phyloP scores from a whole-genome alignment of 1,140 invertebrate species.

The Lanistes nyassanus region DNA sequence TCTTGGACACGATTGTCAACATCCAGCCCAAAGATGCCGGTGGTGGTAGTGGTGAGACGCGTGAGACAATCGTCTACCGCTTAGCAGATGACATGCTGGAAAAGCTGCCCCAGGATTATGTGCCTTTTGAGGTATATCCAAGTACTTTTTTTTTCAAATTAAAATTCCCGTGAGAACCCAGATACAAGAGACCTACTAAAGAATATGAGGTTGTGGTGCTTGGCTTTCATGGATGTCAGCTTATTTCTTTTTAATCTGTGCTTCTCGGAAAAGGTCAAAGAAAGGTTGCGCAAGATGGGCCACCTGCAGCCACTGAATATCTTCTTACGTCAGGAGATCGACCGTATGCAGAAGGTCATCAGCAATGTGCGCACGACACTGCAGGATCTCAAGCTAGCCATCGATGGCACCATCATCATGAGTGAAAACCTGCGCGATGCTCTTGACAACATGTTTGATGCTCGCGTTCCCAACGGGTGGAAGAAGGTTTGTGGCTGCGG shows the following conservation, averaged over 20 bases:
- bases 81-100: constrained; percentile 94
- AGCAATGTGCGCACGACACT: constrained; percentile 81
- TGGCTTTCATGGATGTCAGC: background rate
- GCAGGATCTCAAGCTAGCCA: constrained; percentile 91
- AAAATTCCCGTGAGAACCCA: background rate
- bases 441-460: constrained; percentile 96
- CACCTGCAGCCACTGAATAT: constrained; percentile 77
- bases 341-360: constrained; percentile 91
- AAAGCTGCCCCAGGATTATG: constrained; percentile 90
- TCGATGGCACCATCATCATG: constrained; percentile 98
- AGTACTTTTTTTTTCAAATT: background rate
- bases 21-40: constrained; percentile 94
- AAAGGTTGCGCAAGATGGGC: constrained; percentile 66
- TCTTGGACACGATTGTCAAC: constrained; percentile 91
- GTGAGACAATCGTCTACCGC: constrained; percentile 91
- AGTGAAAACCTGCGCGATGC: constrained; percentile 88
- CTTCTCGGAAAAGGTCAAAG: constrained; percentile 57
- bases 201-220: background rate
- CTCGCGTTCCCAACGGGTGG: constrained; percentile 91
- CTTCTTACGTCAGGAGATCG: constrained; percentile 89
- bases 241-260: background rate
- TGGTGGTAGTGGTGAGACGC: constrained; percentile 80
- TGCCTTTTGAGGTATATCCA: constrained; percentile 82
- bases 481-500: constrained; percentile 74
- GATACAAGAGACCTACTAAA: background rate